Base-by-base conservation (phyloP, 2,888 invertebrate genomes). In the Gastracanthus pulcherrimus region DNA sequence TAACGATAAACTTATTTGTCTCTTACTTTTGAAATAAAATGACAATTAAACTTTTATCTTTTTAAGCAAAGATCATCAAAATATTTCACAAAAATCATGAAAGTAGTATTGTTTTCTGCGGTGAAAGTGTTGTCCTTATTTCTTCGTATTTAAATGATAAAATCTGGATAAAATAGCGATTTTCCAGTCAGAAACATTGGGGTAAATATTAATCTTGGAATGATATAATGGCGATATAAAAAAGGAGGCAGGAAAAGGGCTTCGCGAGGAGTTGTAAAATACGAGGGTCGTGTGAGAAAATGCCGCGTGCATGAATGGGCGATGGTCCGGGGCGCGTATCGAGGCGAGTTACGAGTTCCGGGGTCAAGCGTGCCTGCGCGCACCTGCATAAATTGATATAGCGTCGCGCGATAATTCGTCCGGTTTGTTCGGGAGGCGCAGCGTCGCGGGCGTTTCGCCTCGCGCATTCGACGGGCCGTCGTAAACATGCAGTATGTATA, bases 401-500 rank as follows among this genome's bases (percentile, higher is more conserved):
- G 41, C 69, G 67, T 26, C 67, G 26, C 55, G 76, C 67, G 67
- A 76, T 76, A 76, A 64, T 74, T 74, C 60, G 41, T 36, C 45
- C 76, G 55, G 76, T 55, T 76, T 55, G 58, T 48, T 19, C 72
- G 58, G 45, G 51, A 13, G 64, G 66, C 81, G 81, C 78, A 82
- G 16, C 38, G 23, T 62, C 62, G 36, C 62, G 41, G n/a, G 48
- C 76, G n/a, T 84, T 83, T 69, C 80, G 84, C 80, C 82, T 82
- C 82, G 51, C 51, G 82, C 83, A 84, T 85, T 84, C 88, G 89
- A 85, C 87, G 26, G 55, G 23, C 55, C 3, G 87, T 87, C 88
- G 86, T 86, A 67, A 79, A 86, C 91, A 91, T 91, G 86, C 90
- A 91, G 89, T 91, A 91, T 91, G 91, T 91, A 91, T 91, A 91